Base-by-base conservation (phyloP, 2,888 invertebrate genomes). In the Agonopterix arenella region DNA sequence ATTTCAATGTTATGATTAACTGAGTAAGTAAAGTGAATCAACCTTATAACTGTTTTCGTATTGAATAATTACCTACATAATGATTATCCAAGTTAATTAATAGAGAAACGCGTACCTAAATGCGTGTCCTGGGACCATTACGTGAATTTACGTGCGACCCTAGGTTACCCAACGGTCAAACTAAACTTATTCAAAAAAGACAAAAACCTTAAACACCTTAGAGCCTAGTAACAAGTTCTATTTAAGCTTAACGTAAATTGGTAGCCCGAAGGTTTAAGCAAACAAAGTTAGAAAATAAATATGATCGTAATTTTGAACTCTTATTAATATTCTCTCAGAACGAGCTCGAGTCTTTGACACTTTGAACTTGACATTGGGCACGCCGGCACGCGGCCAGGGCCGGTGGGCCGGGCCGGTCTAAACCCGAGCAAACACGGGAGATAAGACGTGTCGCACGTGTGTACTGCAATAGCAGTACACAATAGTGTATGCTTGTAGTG, bases 351-450 rank as follows among this genome's bases (percentile, higher is more conserved):
- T 68, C 70, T 77, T 73, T 82, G 81, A 83, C 81, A 80, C 74
- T 79, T 79, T 86, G 83, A 86, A 88, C 86, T 86, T 86, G 88
- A 82, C 84, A 80, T 73, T 78, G 71, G 64, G 65, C 70, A 69
- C 61, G 68, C 62, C 62, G 68, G 68, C 67, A n/a, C 60, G 60
- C 61, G 54, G 60, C 60, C 60, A 56, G 55, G 57, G 57, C 61
- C 13, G 13, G 13, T 13, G 13, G 13, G 13, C 13, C 2, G 13
- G 13, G 52, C 52, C 64, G 56, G 54, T 28, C 68, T 77, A 79
- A 82, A 78, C 80, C 73, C 64, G 73, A 58, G 66, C 76, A 84
- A 80, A 84, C 77, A 40, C 10, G 43, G 66, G 65, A 68, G 75
- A 76, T 76, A 76, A 74, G 51, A 52, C 57, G 52, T 68, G 62